These are phyloP conservation scores for Sternotherus odoratus DNA, from an alignment of 2,797 vertebrate genomes.

Conservation along the genomic window DNA sequence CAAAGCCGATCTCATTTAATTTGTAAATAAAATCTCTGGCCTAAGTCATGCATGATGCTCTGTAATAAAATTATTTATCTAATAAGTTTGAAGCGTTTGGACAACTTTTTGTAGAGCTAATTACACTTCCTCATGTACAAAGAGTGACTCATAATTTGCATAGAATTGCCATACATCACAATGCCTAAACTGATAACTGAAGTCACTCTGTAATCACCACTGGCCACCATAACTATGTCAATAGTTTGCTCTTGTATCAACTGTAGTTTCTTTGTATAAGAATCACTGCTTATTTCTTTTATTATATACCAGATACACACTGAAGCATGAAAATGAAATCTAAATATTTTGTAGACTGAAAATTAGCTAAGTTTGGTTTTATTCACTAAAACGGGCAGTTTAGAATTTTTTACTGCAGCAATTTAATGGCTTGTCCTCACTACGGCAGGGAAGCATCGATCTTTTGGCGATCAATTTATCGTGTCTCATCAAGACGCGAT, in stretches of 20 bases:
- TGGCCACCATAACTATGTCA: neutral
- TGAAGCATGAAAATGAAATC: neutral
- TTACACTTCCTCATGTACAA: constrained; percentile 26
- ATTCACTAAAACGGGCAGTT: neutral
- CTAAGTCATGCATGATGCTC: constrained; percentile 56
- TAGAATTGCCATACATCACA: neutral
- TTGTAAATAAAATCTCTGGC: constrained; percentile 60
- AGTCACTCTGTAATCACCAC: neutral
- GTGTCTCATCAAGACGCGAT: too few species aligned
- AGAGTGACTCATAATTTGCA: constrained; percentile 56
- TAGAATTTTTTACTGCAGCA: neutral
- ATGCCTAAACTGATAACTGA: neutral
- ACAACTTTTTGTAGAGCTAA: constrained; percentile 56
- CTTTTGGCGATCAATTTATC: too few species aligned
- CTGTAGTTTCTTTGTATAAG: neutral
- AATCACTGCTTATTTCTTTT: neutral
- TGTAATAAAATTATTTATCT: constrained; percentile 61
- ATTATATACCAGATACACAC: rapidly evolving
- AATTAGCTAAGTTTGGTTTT: neutral
- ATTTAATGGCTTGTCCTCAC: too few species aligned
- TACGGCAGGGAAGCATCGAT: too few species aligned
- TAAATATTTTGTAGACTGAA: neutral
- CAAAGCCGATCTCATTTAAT: constrained; percentile 32
- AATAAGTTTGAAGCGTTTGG: constrained; percentile 41
- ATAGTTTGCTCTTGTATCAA: neutral